phyloP scores from a whole-genome alignment of 2,888 invertebrate genomes.

The Ophion ellenae region DNA sequence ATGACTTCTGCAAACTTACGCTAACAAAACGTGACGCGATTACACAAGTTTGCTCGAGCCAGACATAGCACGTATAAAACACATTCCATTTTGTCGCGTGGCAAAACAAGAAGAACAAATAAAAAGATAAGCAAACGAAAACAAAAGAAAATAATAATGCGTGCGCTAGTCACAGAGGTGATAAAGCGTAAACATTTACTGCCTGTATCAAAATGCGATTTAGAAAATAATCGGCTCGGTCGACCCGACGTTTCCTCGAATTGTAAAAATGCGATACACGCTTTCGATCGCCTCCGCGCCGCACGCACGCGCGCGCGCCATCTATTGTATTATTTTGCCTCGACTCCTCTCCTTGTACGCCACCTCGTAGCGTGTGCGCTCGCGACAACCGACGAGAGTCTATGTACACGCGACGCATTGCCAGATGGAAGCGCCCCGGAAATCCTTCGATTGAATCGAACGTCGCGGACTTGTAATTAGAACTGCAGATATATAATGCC shows the following conservation, averaged over 20 bases:
- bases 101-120: slow-evolving; percentile 61
- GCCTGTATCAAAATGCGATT: slow-evolving; percentile 58
- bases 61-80: slow-evolving; percentile 3
- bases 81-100: slow-evolving; percentile 79
- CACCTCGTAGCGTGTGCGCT: too few relatives aligned
- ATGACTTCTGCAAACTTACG: slow-evolving; percentile 66
- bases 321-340: too few relatives aligned
- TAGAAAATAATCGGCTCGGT: slow-evolving; percentile 22
- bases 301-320: too few relatives aligned
- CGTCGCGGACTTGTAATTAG: background rate
- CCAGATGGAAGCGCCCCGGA: too few relatives aligned
- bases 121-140: slow-evolving; percentile 66
- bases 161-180: slow-evolving; percentile 46
- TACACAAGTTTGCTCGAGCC: slow-evolving; percentile 67
- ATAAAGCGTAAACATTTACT: slow-evolving; percentile 45
- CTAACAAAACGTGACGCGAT: background rate
- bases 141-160: slow-evolving; percentile 56
- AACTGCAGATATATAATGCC: slow-evolving; percentile 69
- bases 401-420: too few relatives aligned
- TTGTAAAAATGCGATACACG: background rate
- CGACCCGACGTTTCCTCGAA: slow-evolving; percentile 23
- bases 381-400: too few relatives aligned
- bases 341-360: too few relatives aligned
- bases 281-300: too few relatives aligned
- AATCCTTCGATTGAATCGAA: too few relatives aligned